phyloP scores from a whole-genome alignment of 2,113 vertebrate genomes.

The Gadus chalcogrammus region DNA sequence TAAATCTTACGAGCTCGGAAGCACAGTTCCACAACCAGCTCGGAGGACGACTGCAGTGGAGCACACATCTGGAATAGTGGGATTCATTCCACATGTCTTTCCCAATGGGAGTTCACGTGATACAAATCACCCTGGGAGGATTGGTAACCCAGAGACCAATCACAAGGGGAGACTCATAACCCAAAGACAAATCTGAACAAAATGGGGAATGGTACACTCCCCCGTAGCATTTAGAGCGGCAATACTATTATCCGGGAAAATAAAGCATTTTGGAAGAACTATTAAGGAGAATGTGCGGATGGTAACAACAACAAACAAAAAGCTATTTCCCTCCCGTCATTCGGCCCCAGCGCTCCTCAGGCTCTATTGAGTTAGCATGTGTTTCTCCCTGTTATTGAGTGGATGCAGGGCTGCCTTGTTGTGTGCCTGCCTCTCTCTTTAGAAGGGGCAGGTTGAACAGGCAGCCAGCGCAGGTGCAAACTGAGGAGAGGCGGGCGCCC shows the following conservation, averaged over 20 bases:
- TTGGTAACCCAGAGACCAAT: conserved; percentile 8
- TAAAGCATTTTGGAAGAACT: background rate
- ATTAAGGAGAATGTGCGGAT: background rate
- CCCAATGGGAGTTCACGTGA: conserved; percentile 13
- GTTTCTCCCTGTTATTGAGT: conserved; percentile 28
- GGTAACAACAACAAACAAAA: conserved; percentile 1
- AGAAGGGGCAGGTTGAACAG: conserved; percentile 32
- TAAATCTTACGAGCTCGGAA: conserved; percentile 6
- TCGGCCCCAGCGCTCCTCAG: conserved; percentile 5
- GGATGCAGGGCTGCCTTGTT: conserved; percentile 1
- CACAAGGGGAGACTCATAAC: conserved; percentile 6
- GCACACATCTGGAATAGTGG: conserved; percentile 47
- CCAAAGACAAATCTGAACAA: background rate
- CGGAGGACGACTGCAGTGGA: conserved; percentile 31
- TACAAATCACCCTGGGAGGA: conserved; percentile 19
- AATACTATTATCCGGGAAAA: background rate
- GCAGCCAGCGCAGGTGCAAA: conserved; percentile 62
- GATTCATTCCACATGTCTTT: conserved; percentile 39
- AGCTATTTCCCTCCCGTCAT: conserved; percentile 14
- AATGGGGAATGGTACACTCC: background rate
- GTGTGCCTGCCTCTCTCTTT: conserved; percentile 20
- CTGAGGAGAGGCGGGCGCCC: conserved; percentile 67
- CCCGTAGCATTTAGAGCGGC: background rate
- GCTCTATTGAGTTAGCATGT: conserved; percentile 8
- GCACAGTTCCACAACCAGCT: conserved; percentile 5